Percentiles rank a stretch among this genome's conserved stretches.
Conservation (phyloP, 30 jellyfish, hydroid and myxozoan genomes). For the Catostylus mosaicus region DNA sequence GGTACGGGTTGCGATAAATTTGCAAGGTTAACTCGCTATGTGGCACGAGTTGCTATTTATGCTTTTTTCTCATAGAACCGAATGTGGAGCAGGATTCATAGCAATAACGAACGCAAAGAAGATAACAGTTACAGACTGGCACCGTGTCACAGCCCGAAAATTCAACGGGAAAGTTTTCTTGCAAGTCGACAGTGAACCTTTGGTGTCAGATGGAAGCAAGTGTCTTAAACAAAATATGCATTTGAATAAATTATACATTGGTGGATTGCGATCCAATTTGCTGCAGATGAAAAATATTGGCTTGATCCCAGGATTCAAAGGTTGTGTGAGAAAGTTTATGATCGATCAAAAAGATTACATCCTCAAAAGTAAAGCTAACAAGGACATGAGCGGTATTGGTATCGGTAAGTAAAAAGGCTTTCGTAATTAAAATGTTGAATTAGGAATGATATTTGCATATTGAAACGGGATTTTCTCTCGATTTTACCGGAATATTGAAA, state of each 20-base stretch:
- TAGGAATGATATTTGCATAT: no score
- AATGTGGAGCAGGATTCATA: constrained; percentile 70
- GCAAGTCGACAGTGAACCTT: constrained; percentile 45
- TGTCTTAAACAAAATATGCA: not conserved
- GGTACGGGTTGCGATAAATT: no score
- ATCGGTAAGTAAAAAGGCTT: constrained; percentile 59
- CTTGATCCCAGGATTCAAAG: constrained; percentile 56
- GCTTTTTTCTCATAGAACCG: constrained; percentile 23
- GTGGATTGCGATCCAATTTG: constrained; percentile 37
- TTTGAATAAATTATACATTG: constrained; percentile 35
- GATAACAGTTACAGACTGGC: constrained; percentile 37
- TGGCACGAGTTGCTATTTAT: no score
- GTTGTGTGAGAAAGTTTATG: constrained; percentile 56
- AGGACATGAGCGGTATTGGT: constrained; percentile 41
- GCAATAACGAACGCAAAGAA: constrained; percentile 31
- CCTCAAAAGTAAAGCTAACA: constrained; percentile 6
- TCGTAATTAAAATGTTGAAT: no score
- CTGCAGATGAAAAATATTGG: constrained; percentile 38
- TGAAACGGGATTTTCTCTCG: no score
- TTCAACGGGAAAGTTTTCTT: constrained; percentile 12
- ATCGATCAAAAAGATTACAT: constrained; percentile 20
- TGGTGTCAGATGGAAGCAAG: not conserved
- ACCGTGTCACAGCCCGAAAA: constrained; percentile 46
- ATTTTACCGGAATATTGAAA: no score
- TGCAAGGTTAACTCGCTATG: no score